Percentiles rank a stretch among this genome's conserved stretches.
These are phyloP conservation scores for Sebastes matsubarae DNA, from an alignment of 2,797 vertebrate species.

Conservation along the genomic window DNA sequence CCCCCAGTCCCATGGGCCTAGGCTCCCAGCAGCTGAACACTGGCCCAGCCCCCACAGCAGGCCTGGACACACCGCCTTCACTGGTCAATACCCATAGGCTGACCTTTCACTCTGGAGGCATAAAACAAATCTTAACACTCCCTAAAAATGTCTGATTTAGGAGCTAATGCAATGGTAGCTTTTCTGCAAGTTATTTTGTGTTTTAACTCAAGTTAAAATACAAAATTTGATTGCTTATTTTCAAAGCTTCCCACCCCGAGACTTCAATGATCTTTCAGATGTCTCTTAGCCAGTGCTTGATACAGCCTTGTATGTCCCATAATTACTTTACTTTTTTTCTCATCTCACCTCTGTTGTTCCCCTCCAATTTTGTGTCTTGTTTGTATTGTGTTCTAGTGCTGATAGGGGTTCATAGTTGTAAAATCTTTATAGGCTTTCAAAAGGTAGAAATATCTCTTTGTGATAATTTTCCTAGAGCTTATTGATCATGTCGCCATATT, in stretches of 20 bases:
- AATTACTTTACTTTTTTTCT: not conserved
- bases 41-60: constrained; percentile 67
- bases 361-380: not conserved
- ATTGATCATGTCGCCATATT: constrained; percentile 53
- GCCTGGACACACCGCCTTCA: constrained; percentile 63
- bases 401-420: not conserved
- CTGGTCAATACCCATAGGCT: constrained; percentile 77
- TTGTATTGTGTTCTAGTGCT: constrained; percentile 2
- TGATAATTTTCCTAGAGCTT: constrained; percentile 20
- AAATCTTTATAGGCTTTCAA: not conserved
- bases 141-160: constrained; percentile 65
- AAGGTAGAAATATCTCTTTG: not conserved
- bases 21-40: constrained; percentile 80
- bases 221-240: constrained; percentile 4
- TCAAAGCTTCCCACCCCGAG: not conserved
- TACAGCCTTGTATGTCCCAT: not conserved
- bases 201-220: constrained; percentile 31
- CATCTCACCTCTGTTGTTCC: not conserved
- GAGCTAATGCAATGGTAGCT: constrained; percentile 1
- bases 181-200: constrained; percentile 19
- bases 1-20: constrained; percentile 73
- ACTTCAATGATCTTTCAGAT: not conserved
- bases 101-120: constrained; percentile 75
- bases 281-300: not conserved
- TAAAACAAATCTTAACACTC: constrained; percentile 72